These are phyloP conservation scores for Gnathonemus longibarbis DNA, from an alignment of 2,113 vertebrate genomes.

Conservation along the genomic window DNA sequence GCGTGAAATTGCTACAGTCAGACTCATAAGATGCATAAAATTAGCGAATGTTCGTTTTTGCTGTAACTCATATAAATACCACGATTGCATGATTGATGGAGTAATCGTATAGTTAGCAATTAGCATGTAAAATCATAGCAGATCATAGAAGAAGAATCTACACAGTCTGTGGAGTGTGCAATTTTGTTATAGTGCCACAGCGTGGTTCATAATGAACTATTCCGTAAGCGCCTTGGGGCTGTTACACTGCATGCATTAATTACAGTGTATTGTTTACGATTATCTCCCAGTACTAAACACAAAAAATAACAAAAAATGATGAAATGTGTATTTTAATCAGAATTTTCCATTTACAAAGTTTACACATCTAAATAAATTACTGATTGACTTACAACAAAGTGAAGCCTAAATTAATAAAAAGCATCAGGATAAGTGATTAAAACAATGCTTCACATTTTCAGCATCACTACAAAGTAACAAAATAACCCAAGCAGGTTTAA, in stretches of 20 bases:
- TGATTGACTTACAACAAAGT: not conserved
- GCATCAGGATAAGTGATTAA: not conserved
- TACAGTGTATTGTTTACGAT: not conserved
- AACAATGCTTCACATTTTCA: not conserved
- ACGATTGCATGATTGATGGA: not conserved
- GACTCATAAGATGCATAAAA: not conserved
- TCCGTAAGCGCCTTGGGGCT: not conserved
- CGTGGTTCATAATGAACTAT: not conserved
- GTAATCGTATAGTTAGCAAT: not conserved
- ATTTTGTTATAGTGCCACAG: not conserved
- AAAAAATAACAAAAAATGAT: not conserved
- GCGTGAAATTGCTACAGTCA: not conserved
- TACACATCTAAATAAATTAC: conserved; percentile 1
- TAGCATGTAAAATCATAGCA: not conserved
- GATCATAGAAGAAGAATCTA: not conserved
- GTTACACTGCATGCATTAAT: not conserved
- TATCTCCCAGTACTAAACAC: not conserved
- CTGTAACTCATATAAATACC: not conserved
- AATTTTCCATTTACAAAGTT: not conserved
- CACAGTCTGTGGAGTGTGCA: not conserved
- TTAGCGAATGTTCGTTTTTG: not conserved
- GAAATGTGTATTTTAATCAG: not conserved
- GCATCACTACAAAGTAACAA: not conserved
- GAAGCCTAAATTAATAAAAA: not conserved
- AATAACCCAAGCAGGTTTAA: not conserved